A percentile compares a stretch with the other conserved stretches of the same genome.
Conservation (phyloP, 2,797 vertebrate species). For the Etheostoma perlongum region DNA sequence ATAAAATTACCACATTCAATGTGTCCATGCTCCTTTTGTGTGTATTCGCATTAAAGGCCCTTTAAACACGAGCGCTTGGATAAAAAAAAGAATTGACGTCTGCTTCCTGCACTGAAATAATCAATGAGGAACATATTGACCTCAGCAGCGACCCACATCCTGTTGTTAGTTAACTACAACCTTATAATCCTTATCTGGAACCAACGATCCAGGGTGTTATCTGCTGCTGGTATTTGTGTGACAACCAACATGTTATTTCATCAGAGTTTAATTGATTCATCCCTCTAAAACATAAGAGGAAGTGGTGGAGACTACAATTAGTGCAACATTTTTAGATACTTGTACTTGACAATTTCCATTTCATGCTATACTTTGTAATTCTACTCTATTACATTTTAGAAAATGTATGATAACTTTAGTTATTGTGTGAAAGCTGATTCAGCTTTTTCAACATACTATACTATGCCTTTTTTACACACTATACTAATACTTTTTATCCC, state of each 20-base stretch:
- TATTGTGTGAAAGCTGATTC: not conserved
- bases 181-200: constrained; percentile 23
- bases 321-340: too few species aligned
- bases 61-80: constrained; percentile 14
- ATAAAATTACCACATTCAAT: constrained; percentile 21
- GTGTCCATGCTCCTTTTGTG: not conserved
- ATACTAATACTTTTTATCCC: too few species aligned
- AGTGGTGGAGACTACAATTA: too few species aligned
- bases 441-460: too few species aligned
- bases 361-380: not conserved
- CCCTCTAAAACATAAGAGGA: too few species aligned
- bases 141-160: constrained; percentile 42
- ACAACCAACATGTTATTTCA: constrained; percentile 6
- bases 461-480: too few species aligned
- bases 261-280: constrained; percentile 1
- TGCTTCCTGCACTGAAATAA: constrained; percentile 30
- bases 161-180: constrained; percentile 26
- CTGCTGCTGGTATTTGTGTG: constrained; percentile 8
- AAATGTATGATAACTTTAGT: not conserved
- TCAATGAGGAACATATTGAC: constrained; percentile 49
- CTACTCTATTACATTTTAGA: not conserved
- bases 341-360: not conserved
- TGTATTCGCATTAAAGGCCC: constrained; percentile 1
- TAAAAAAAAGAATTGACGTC: constrained; percentile 15
- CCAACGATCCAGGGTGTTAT: constrained; percentile 2